A percentile compares a stretch with the other conserved stretches of the same genome.
Evolutionary conservation across 1,140 invertebrate genomes (phyloP).

Genomic region (Sitobion miscanthi): DNA sequence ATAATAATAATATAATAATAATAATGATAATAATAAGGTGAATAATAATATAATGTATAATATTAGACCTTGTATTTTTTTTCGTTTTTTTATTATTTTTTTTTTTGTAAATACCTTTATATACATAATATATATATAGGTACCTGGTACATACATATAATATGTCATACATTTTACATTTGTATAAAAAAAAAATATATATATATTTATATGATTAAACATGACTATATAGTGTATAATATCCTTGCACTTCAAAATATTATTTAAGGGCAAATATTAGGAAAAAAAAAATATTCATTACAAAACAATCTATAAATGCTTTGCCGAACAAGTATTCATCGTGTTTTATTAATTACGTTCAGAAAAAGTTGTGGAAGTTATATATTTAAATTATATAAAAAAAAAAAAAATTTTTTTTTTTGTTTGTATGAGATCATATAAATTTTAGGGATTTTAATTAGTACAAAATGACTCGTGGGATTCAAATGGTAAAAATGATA

Average conservation of each 20-base stretch:
- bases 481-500: conserved; percentile 53
- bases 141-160: background rate
- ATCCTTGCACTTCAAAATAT: conserved; percentile 37
- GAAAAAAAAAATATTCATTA: conserved; percentile 45
- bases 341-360: conserved; percentile 48
- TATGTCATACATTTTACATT: conserved; percentile 18
- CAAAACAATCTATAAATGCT: conserved; percentile 50
- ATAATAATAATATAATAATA: conserved; percentile 32
- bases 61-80: conserved; percentile 50
- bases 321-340: conserved; percentile 42
- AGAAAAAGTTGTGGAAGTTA: conserved; percentile 56
- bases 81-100: conserved; percentile 29
- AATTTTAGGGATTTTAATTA: conserved; percentile 15
- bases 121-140: background rate
- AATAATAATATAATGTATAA: conserved; percentile 35
- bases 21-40: conserved; percentile 34
- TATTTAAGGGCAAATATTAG: conserved; percentile 45
- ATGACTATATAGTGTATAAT: conserved; percentile 47
- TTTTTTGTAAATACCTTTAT: background rate
- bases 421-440: conserved; percentile 50
- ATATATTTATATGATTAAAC: conserved; percentile 31
- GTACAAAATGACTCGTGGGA: conserved; percentile 44
- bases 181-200: conserved; percentile 27
- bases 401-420: conserved; percentile 42
- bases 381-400: conserved; percentile 35